Percentiles rank a stretch among this genome's conserved stretches.
Conservation (phyloP, 2,797 vertebrate species). For the Gorsachius magnificus region DNA sequence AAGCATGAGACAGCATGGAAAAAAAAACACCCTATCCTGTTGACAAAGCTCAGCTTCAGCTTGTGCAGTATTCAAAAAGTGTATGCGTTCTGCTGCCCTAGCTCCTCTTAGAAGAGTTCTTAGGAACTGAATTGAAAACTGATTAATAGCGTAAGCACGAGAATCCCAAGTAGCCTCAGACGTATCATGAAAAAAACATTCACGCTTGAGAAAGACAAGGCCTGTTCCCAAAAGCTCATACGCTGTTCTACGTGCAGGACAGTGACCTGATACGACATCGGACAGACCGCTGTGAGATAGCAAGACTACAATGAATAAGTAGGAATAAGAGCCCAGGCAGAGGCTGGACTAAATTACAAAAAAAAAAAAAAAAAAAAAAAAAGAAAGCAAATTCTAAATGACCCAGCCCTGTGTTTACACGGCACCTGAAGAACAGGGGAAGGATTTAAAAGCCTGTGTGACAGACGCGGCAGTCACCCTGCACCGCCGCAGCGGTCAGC, state of each 20-base stretch:
- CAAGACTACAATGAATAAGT: neutral
- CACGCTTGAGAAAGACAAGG: neutral
- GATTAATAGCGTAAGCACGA: fast-evolving
- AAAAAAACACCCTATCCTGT: neutral
- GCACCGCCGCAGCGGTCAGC: neutral
- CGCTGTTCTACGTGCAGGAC: neutral
- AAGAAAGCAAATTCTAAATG: fast-evolving
- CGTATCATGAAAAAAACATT: neutral
- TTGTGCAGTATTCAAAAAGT: neutral
- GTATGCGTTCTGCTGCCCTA: neutral
- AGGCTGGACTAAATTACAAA: neutral
- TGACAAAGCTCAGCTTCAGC: neutral
- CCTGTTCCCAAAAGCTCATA: neutral
- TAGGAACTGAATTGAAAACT: neutral
- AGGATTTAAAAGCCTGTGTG: neutral
- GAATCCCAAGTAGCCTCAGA: neutral
- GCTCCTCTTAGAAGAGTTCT: neutral
- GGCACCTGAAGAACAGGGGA: neutral
- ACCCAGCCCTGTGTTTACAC: fast-evolving
- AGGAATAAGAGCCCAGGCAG: neutral
- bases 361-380: too few species aligned
- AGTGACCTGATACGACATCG: neutral
- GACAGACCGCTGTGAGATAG: neutral
- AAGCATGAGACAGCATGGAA: neutral
- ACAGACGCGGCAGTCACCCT: neutral